These are phyloP conservation scores for Chrysolina haemoptera DNA, from an alignment of 2,888 invertebrate species.

Conservation along the genomic window DNA sequence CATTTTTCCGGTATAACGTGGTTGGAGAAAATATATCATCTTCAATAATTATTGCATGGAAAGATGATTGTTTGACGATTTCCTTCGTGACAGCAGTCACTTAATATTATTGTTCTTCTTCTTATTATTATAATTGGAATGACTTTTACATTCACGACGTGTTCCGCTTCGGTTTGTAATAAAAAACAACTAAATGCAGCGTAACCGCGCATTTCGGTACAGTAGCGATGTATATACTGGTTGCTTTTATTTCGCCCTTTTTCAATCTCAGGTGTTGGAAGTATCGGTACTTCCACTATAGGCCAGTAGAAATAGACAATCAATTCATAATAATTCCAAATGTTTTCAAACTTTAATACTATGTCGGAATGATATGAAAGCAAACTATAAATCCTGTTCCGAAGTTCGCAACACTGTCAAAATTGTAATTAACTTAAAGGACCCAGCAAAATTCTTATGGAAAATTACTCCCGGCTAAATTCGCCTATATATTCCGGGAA, in stretches of 20 bases:
- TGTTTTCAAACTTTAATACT: too few species aligned
- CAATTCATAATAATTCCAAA: too few species aligned
- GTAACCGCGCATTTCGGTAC: not conserved
- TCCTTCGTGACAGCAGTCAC: not conserved
- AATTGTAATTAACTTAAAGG: too few species aligned
- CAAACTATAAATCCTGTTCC: too few species aligned
- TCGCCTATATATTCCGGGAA: too few species aligned
- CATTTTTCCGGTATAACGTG: too few species aligned
- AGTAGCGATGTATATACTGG: slow-evolving; percentile 2
- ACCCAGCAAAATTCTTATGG: too few species aligned
- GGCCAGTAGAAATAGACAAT: too few species aligned
- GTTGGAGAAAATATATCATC: too few species aligned
- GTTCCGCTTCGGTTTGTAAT: slow-evolving; percentile 9
- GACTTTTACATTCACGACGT: not conserved
- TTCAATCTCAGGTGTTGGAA: slow-evolving; percentile 10
- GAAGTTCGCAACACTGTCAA: too few species aligned
- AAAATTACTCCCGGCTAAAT: too few species aligned
- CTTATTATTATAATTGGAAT: not conserved
- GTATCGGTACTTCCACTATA: not conserved
- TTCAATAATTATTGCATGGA: not conserved
- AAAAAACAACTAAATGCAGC: not conserved
- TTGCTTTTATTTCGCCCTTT: slow-evolving; percentile 7
- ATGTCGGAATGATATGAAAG: too few species aligned
- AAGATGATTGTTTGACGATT: not conserved
- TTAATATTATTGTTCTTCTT: not conserved